These are phyloP conservation scores for Myiopsitta monachus DNA, from an alignment of 2,113 vertebrate genomes.

Conservation along the genomic window DNA sequence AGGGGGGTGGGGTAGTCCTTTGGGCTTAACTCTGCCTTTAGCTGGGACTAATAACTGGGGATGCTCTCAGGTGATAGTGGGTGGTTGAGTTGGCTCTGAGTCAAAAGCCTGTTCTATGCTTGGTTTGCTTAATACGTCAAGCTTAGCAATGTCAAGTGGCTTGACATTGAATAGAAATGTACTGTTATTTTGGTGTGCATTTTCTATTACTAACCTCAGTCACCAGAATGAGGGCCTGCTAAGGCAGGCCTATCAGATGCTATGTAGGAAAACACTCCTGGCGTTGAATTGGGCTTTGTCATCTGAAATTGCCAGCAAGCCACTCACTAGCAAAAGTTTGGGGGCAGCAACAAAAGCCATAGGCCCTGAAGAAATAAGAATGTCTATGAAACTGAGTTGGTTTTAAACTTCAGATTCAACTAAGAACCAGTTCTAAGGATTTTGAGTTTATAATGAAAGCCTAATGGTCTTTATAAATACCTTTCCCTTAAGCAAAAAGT, in stretches of 20 bases:
- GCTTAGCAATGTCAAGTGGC: not conserved
- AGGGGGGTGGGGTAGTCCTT: not conserved
- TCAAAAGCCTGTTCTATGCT: not conserved
- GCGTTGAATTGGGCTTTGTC: not conserved
- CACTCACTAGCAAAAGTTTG: not conserved
- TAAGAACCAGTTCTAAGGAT: not conserved
- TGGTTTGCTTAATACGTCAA: not conserved
- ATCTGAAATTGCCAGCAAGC: not conserved
- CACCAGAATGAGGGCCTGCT: not conserved
- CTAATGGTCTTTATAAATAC: not conserved
- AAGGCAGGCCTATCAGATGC: not conserved
- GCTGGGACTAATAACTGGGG: accelerated
- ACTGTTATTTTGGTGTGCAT: not conserved
- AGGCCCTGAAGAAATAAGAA: not conserved
- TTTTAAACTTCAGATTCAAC: not conserved
- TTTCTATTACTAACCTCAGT: not conserved
- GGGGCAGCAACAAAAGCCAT: not conserved
- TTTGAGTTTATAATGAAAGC: not conserved
- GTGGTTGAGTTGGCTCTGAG: not conserved
- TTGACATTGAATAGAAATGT: not conserved
- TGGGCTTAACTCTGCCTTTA: not conserved
- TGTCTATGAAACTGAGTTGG: not conserved
- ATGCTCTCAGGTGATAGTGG: not conserved
- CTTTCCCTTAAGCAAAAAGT: not conserved
- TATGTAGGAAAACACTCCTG: not conserved